Percentiles rank a stretch among this genome's conserved stretches.
These are phyloP conservation scores for Catostylus mosaicus DNA, from an alignment of 30 jellyfish, hydroid and myxozoan species.

Conservation along the genomic window DNA sequence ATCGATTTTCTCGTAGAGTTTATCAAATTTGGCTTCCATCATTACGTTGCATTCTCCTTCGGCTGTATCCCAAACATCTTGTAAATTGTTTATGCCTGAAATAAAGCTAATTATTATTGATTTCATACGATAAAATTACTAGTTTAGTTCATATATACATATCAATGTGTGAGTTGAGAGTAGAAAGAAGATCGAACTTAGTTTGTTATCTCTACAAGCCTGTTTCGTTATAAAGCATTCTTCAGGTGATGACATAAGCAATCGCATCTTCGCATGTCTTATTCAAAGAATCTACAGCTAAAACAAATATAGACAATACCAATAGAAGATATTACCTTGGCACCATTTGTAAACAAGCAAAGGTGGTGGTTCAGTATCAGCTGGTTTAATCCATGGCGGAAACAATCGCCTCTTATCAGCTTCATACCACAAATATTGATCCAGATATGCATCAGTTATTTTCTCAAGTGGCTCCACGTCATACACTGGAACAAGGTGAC, in stretches of 20 bases:
- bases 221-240: no score
- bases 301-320: no score
- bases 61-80: slow-evolving; percentile 96
- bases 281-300: no score
- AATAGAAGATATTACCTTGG: slow-evolving; percentile 79
- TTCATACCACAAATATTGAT: slow-evolving; percentile 98
- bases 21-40: slow-evolving; percentile 98
- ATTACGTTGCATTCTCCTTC: slow-evolving; percentile 99
- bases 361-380: slow-evolving; percentile 99
- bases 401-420: slow-evolving; percentile 97
- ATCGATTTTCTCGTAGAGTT: slow-evolving; percentile 95
- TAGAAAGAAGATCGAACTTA: no score
- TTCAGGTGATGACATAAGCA: no score
- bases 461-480: slow-evolving; percentile 99
- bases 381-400: slow-evolving; percentile 99
- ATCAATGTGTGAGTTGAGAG: no score
- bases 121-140: no score
- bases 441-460: slow-evolving; percentile 99
- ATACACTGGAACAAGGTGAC: slow-evolving; percentile 98
- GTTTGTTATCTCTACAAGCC: no score
- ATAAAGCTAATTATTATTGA: background rate
- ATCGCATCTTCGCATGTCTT: no score
- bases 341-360: slow-evolving; percentile 99
- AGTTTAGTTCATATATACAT: no score
- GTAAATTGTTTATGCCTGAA: slow-evolving; percentile 93